A percentile compares a stretch with the other conserved stretches of the same genome.
phyloP scores from a whole-genome alignment of 2,113 vertebrate species.

The Sula dactylatra region DNA sequence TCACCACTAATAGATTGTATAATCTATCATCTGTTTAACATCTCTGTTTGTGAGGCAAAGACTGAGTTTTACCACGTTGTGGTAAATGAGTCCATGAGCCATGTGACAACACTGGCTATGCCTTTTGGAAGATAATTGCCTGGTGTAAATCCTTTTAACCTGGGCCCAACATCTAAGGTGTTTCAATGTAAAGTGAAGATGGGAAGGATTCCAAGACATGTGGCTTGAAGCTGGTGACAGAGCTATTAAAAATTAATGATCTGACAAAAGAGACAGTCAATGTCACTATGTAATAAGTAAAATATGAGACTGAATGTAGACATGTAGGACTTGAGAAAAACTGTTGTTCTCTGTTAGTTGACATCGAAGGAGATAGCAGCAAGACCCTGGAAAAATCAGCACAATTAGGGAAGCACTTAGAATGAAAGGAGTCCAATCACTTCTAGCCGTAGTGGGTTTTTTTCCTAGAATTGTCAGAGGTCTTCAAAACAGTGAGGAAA shows the following conservation, averaged over 20 bases:
- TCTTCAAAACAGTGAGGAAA: neutral
- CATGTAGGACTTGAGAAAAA: neutral
- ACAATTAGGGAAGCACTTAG: neutral
- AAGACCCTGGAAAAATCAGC: neutral
- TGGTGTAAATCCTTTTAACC: neutral
- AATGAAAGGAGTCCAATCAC: neutral
- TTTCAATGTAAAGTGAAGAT: neutral
- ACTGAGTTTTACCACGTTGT: neutral
- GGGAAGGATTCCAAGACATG: neutral
- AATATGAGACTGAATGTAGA: slow-evolving; percentile 3
- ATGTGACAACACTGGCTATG: neutral
- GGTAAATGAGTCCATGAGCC: neutral
- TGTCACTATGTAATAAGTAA: neutral
- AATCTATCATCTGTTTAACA: neutral
- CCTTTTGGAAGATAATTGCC: neutral
- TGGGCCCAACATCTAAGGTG: neutral
- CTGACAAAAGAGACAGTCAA: neutral
- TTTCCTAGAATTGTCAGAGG: neutral
- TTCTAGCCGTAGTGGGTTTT: neutral
- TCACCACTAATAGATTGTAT: neutral
- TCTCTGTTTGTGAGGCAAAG: neutral
- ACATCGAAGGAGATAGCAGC: neutral
- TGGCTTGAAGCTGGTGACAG: neutral
- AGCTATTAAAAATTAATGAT: slow-evolving; percentile 25
- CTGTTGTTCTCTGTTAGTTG: neutral